A percentile compares a stretch with the other conserved stretches of the same genome.
These are phyloP conservation scores for Onychomys leucogaster DNA, from an alignment of 2,797 vertebrate species.

Conservation along the genomic window DNA sequence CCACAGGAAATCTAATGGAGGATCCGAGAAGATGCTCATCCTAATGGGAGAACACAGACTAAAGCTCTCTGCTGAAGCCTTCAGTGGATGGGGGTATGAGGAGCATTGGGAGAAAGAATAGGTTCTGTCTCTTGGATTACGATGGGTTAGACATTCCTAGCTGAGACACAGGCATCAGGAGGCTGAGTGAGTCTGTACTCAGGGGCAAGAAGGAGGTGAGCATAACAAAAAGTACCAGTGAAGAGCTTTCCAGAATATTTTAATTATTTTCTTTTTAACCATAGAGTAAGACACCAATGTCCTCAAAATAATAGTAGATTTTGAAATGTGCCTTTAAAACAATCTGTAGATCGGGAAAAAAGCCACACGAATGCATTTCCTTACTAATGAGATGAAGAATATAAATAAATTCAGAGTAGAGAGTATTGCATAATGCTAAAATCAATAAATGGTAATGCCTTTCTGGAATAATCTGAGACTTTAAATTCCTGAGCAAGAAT, in stretches of 20 bases:
- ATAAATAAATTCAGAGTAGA: not conserved
- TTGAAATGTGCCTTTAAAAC: not conserved
- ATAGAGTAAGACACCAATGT: not conserved
- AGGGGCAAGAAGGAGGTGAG: rapidly evolving
- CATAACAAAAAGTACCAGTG: not conserved
- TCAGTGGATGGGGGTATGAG: not conserved
- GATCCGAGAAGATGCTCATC: not conserved
- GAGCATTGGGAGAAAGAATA: not conserved
- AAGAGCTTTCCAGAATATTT: not conserved
- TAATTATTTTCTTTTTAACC: constrained; percentile 13
- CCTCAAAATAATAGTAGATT: not conserved
- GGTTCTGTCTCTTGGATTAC: not conserved
- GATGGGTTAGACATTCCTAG: not conserved
- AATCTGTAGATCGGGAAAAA: not conserved
- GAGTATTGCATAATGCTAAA: not conserved
- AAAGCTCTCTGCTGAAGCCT: not conserved
- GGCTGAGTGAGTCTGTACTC: not conserved
- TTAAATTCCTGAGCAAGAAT: constrained; percentile 30
- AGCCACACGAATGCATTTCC: not conserved
- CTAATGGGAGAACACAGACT: not conserved
- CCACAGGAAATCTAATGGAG: not conserved
- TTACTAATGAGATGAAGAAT: not conserved
- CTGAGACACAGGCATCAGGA: not conserved
- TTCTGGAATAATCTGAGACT: constrained; percentile 32
- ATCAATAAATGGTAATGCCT: not conserved